These are phyloP conservation scores for Argopecten irradians DNA, from an alignment of 1,140 invertebrate genomes.

Conservation along the genomic window DNA sequence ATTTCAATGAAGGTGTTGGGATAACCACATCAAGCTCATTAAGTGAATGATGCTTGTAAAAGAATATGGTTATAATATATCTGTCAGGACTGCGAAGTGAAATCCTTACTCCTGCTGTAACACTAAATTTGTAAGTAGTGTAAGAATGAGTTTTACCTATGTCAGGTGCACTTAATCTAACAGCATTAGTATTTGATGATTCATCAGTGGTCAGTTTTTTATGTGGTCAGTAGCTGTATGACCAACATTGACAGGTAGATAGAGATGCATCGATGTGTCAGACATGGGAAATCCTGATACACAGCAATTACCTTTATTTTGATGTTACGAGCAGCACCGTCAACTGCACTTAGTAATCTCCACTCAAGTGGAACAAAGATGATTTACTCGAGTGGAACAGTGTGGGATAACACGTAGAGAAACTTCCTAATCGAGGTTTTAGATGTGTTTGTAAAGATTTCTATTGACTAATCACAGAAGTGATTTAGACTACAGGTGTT, in stretches of 20 bases:
- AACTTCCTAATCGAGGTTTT: neutral
- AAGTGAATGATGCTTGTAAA: neutral
- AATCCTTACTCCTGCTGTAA: neutral
- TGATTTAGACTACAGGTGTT: neutral
- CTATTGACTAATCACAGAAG: neutral
- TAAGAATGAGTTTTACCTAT: neutral
- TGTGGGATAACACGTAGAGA: neutral
- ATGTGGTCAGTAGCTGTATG: neutral
- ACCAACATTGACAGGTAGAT: neutral
- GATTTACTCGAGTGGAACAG: neutral
- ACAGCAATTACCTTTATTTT: neutral
- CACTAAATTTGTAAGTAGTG: neutral
- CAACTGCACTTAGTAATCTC: neutral
- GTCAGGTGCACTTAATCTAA: neutral
- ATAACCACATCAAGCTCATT: neutral
- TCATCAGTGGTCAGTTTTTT: constrained; percentile 5
- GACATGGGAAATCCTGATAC: neutral
- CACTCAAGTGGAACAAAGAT: neutral
- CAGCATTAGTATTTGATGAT: neutral
- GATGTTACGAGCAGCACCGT: neutral
- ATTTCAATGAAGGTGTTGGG: neutral
- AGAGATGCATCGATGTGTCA: neutral
- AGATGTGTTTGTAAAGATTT: neutral
- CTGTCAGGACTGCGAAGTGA: neutral
- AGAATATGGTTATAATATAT: neutral